These are phyloP conservation scores for Gadopsis marmoratus DNA, from an alignment of 2,797 vertebrate genomes.

Conservation along the genomic window DNA sequence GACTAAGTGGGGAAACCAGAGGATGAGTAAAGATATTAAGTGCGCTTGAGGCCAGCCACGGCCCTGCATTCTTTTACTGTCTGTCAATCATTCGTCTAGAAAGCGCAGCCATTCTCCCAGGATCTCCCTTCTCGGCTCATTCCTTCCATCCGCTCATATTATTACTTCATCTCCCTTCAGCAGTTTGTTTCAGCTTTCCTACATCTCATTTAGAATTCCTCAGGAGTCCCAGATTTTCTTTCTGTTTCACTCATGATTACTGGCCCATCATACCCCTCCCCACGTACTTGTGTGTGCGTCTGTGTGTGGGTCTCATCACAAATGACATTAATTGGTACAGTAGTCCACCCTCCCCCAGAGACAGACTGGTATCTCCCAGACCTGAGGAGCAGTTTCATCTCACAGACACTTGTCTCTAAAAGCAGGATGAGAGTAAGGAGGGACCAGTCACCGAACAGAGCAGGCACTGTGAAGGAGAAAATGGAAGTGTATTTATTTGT, in stretches of 20 bases:
- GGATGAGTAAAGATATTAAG: slow-evolving; percentile 65
- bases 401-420: slow-evolving; percentile 56
- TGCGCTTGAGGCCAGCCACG: slow-evolving; percentile 37
- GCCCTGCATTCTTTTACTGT: slow-evolving; percentile 66
- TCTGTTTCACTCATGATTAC: slow-evolving; percentile 12
- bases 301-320: slow-evolving; percentile 25
- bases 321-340: slow-evolving; percentile 60
- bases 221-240: slow-evolving; percentile 23
- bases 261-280: slow-evolving; percentile 8
- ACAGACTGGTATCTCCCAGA: slow-evolving; percentile 36
- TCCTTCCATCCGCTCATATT: slow-evolving; percentile 32
- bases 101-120: slow-evolving; percentile 37
- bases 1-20: slow-evolving; percentile 71
- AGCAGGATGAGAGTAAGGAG: slow-evolving; percentile 45
- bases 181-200: slow-evolving; percentile 28
- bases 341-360: slow-evolving; percentile 46
- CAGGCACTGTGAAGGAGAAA: slow-evolving; percentile 69
- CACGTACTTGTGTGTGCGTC: neutral
- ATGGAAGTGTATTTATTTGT: slow-evolving; percentile 77
- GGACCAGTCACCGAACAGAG: slow-evolving; percentile 64
- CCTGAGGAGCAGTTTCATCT: slow-evolving; percentile 43
- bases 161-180: slow-evolving; percentile 37
- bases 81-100: slow-evolving; percentile 62
- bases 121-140: slow-evolving; percentile 39
- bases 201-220: slow-evolving; percentile 26